phyloP scores from a whole-genome alignment of 2,113 vertebrate species.

The Rhodinocichla rosea region DNA sequence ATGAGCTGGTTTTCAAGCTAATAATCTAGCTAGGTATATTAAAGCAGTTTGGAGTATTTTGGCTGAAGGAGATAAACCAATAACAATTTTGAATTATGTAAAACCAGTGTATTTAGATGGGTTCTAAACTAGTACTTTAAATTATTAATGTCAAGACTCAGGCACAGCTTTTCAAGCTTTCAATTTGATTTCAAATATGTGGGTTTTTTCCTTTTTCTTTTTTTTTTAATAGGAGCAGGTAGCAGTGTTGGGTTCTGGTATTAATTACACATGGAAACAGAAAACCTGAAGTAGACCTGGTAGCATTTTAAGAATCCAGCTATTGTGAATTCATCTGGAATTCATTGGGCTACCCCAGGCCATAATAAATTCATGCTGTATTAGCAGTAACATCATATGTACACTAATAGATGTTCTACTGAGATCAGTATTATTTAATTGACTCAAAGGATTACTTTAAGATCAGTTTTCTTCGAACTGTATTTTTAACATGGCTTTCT shows the following conservation, averaged over 20 bases:
- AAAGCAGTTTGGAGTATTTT: background rate
- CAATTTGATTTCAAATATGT: background rate
- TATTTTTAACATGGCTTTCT: constrained; percentile 3
- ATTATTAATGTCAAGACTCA: background rate
- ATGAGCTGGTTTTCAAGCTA: background rate
- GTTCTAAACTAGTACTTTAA: background rate
- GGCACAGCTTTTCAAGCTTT: background rate
- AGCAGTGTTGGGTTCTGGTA: constrained; percentile 17
- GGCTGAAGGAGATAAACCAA: background rate
- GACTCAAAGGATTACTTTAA: constrained; percentile 53
- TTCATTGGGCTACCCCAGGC: constrained; percentile 44
- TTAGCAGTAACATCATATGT: constrained; percentile 48
- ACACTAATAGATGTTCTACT: constrained; percentile 49
- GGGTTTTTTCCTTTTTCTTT: background rate
- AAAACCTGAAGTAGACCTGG: constrained; percentile 48
- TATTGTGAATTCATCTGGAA: constrained; percentile 56
- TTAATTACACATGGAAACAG: constrained; percentile 54
- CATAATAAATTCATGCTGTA: constrained; percentile 55
- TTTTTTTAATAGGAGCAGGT: background rate
- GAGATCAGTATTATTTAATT: constrained; percentile 57
- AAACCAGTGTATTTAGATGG: background rate
- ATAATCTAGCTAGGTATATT: background rate
- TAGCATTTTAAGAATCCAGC: constrained; percentile 64
- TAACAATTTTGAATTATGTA: background rate
- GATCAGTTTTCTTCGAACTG: constrained; percentile 31